phyloP scores from a whole-genome alignment of 2,113 vertebrate species.

The Pangasianodon hypophthalmus region DNA sequence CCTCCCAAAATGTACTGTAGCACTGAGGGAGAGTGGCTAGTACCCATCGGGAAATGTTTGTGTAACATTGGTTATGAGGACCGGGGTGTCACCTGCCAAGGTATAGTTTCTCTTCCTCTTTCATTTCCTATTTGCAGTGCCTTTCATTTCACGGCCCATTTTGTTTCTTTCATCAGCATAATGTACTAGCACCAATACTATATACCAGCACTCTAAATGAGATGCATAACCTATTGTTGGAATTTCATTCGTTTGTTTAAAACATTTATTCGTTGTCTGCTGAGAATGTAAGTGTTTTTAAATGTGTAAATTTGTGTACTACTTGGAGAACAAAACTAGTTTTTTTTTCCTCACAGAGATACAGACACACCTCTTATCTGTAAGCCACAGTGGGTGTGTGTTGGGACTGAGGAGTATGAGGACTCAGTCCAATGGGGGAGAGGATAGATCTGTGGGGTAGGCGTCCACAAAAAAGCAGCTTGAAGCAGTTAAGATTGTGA shows the following conservation, averaged over 20 bases:
- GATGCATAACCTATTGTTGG: conserved; percentile 21
- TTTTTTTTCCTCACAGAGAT: conserved; percentile 10
- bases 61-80: conserved; percentile 94
- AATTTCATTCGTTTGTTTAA: conserved; percentile 40
- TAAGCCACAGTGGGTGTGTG: conserved; percentile 22
- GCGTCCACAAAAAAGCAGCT: conserved; percentile 48
- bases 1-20: conserved; percentile 98
- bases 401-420: conserved; percentile 37
- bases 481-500: conserved; percentile 53
- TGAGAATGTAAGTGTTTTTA: conserved; percentile 40
- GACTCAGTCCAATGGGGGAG: conserved; percentile 18
- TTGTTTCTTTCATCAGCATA: conserved; percentile 46
- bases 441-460: conserved; percentile 40
- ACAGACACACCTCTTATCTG: conserved; percentile 47
- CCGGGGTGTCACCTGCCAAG: conserved; percentile 88
- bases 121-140: conserved; percentile 40
- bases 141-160: conserved; percentile 54
- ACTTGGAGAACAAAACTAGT: background rate
- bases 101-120: conserved; percentile 72
- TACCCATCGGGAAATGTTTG: conserved; percentile 96
- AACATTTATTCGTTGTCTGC: conserved; percentile 24
- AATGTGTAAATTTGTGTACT: conserved; percentile 30
- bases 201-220: conserved; percentile 39
- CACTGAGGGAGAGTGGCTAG: conserved; percentile 98
- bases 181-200: conserved; percentile 46